phyloP scores from a whole-genome alignment of 2,113 vertebrate species.

The Lethenteron camtschaticum region DNA sequence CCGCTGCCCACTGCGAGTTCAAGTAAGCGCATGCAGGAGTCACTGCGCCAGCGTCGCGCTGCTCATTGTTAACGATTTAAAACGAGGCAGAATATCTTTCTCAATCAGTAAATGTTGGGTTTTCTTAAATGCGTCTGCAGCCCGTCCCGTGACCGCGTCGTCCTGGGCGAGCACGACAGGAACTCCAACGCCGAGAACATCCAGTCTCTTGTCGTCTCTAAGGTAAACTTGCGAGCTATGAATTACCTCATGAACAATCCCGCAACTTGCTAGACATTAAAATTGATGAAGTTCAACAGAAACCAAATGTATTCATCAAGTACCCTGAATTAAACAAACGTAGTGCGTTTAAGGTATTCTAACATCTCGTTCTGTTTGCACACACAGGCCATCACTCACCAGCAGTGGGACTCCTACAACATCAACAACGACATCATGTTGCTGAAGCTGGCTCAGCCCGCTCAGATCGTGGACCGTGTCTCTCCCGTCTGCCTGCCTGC shows the following conservation, averaged over 20 bases:
- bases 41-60: not conserved
- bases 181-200: not conserved
- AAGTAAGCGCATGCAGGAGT: not conserved
- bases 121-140: not conserved
- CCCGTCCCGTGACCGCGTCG: not conserved
- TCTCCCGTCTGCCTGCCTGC: too few relatives aligned
- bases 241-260: not conserved
- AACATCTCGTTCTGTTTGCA: too few relatives aligned
- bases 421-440: too few relatives aligned
- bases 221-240: not conserved
- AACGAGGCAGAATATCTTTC: not conserved
- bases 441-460: too few relatives aligned
- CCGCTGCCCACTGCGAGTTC: conserved; percentile 4
- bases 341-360: too few relatives aligned
- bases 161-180: not conserved
- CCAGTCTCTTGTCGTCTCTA: not conserved
- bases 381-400: too few relatives aligned
- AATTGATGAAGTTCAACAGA: not conserved
- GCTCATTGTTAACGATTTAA: not conserved
- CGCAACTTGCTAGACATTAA: not conserved
- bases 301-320: not conserved
- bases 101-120: not conserved
- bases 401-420: too few relatives aligned
- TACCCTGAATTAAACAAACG: too few relatives aligned
- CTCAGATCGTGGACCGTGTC: too few relatives aligned